phyloP scores from a whole-genome alignment of 2,888 invertebrate genomes.

The Lycaena phlaeas region DNA sequence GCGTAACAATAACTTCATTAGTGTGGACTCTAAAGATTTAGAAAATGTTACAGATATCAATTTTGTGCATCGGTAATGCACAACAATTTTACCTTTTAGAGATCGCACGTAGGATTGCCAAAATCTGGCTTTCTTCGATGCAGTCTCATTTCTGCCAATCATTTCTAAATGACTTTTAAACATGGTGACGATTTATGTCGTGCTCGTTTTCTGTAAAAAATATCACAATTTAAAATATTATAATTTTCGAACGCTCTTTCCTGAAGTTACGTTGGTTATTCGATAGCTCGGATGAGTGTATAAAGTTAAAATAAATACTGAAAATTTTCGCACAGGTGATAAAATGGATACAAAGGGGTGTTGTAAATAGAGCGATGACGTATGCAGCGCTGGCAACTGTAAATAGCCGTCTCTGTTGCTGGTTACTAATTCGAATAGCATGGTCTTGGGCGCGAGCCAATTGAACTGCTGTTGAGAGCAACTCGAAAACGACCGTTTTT shows the following conservation, averaged over 20 bases:
- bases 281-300: no score
- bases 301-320: no score
- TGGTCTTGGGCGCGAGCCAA: conserved; percentile 53
- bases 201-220: conserved; percentile 83
- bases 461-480: conserved; percentile 41
- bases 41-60: no score
- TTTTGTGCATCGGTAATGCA: no score
- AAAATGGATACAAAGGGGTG: conserved; percentile 55
- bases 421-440: conserved; percentile 53
- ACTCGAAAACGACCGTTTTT: conserved; percentile 61
- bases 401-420: conserved; percentile 58
- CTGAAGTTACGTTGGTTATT: no score
- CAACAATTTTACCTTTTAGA: conserved; percentile 89
- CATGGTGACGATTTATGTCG: conserved; percentile 83
- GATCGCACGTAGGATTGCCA: conserved; percentile 95
- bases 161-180: conserved; percentile 94
- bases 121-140: conserved; percentile 93
- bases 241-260: no score
- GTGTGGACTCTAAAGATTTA: no score
- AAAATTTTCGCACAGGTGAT: conserved; percentile 41
- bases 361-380: conserved; percentile 68
- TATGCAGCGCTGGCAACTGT: conserved; percentile 47
- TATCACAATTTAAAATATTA: conserved; percentile 10
- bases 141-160: conserved; percentile 93
- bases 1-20: neutral